Base-by-base conservation (phyloP, 2,888 invertebrate genomes). In the Noctua pronuba region DNA sequence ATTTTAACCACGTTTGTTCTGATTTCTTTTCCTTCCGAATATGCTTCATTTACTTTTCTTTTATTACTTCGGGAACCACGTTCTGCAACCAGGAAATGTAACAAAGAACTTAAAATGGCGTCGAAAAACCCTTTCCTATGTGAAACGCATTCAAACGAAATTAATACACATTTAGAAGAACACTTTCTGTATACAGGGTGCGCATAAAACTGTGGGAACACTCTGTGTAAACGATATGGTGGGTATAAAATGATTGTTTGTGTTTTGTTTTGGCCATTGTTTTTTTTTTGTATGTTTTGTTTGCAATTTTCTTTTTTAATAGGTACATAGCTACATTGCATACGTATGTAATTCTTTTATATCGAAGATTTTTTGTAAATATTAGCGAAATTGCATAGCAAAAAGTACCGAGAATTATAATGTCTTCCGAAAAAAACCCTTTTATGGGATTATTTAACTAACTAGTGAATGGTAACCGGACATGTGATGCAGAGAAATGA, bases 121-220 rank as follows among this genome's bases (percentile, higher is more conserved):
- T 68, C 72, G 65, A 4, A 65, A 74, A 65, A 46, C 35, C 77
- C 52, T 75, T 72, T 60, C 13, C 58, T 72, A 75, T 73, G 75
- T 60, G 31, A 62, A 77, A 75, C 49, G 55, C 77, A 73, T 77
- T 81, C 44, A 46, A 77, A 73, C 82, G 67, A 84, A 84, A 82
- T 85, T 82, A 85, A 85, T 75, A 73, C 64, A 71, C 82, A 68
- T 77, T 85, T 85, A 66, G 67, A 62, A 21, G 24, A 69, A 82
- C 82, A 73, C 35, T 85, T 78, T 65, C 60, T 62, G 24, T 73
- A 75, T 38, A 73, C 18, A 73, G 44, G 16, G 55, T 65, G 70
- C 58, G 16, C 46, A 73, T 78, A 85, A 85, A 82, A 75, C 21
- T 46, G 70, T 60, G 65, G 11, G 13, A 73, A 78, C 64, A 75